Base-by-base conservation (phyloP, 2,113 vertebrate species). In the Barbus barbus region DNA sequence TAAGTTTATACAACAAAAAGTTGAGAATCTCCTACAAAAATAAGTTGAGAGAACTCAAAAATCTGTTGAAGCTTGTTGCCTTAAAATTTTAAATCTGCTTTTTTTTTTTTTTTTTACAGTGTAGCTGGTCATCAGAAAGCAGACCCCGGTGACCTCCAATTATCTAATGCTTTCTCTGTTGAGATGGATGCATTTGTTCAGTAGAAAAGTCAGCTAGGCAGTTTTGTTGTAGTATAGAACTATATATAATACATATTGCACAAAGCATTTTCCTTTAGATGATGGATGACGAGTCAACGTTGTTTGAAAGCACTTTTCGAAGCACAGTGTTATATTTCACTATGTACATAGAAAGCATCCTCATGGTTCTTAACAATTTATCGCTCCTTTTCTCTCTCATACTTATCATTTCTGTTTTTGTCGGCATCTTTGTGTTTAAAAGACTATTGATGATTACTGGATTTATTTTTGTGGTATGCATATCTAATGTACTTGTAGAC, bases 81-180 rank as follows among this genome's bases (percentile, higher is more conserved):
- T n/a, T n/a, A n/a, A n/a, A n/a, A n/a, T n/a, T n/a, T n/a, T n/a
- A n/a, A n/a, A n/a, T n/a, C n/a, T n/a, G n/a, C n/a, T n/a, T n/a
- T n/a, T n/a, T n/a, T n/a, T n/a, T n/a, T n/a, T n/a, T n/a, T n/a
- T n/a, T n/a, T n/a, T n/a, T n/a, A n/a, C n/a, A n/a, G n/a, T n/a
- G n/a, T n/a, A n/a, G n/a, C n/a, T n/a, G n/a, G n/a, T n/a, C 36
- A 78, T 56, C 28, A 58, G 18, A 77, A 77, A n/a, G 75, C 51
- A 58, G 67, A 71, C 36, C 33, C 36, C 36, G 9, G 5, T 4
- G 36, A 9, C 31, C 48, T 76, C 31, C 0, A 9, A 13, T 12
- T 77, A 41, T 38, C 22, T 78, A 41, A 33, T 24, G 16, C 22
- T 24, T 41, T 41, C 11, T 38, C 36, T 78, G 6, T 41, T 16